Conservation (phyloP, 2,888 invertebrate genomes). For the Mesodorylaimus sp. region DNA sequence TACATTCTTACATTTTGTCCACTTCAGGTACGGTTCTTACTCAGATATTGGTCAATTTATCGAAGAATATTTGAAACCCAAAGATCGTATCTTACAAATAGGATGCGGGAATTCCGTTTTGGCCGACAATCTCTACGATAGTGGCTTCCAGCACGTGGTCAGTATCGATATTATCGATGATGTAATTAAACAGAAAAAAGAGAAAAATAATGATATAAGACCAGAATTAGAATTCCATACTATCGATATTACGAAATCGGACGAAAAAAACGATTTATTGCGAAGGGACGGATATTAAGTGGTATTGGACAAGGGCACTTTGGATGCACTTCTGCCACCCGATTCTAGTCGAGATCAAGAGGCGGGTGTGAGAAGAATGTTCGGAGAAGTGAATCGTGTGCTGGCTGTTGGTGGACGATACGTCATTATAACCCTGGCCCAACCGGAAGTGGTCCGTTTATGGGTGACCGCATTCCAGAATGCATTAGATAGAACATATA, state of each 20-base stretch:
- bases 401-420: constrained; percentile 58
- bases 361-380: constrained; percentile 47
- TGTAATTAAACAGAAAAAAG: constrained; percentile 72
- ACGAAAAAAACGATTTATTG: constrained; percentile 37
- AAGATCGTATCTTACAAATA: constrained; percentile 63
- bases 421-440: constrained; percentile 54
- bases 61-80: constrained; percentile 68
- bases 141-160: constrained; percentile 67
- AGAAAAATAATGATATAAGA: constrained; percentile 47
- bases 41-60: constrained; percentile 62
- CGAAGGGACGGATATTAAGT: constrained; percentile 54
- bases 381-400: constrained; percentile 47
- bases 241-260: constrained; percentile 14
- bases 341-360: constrained; percentile 42
- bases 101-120: constrained; percentile 92
- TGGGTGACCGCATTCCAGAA: constrained; percentile 39
- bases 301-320: constrained; percentile 82
- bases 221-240: constrained; percentile 53
- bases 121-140: constrained; percentile 72
- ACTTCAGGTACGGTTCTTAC: constrained; percentile 84
- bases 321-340: constrained; percentile 58
- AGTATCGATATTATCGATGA: constrained; percentile 78
- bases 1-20: neutral
- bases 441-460: constrained; percentile 58
- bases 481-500: too few species aligned